Evolutionary conservation across 2,797 vertebrate species (phyloP), one percentile per base, ranked within the genome.

Genomic region (Rhinichthys osculus): DNA sequence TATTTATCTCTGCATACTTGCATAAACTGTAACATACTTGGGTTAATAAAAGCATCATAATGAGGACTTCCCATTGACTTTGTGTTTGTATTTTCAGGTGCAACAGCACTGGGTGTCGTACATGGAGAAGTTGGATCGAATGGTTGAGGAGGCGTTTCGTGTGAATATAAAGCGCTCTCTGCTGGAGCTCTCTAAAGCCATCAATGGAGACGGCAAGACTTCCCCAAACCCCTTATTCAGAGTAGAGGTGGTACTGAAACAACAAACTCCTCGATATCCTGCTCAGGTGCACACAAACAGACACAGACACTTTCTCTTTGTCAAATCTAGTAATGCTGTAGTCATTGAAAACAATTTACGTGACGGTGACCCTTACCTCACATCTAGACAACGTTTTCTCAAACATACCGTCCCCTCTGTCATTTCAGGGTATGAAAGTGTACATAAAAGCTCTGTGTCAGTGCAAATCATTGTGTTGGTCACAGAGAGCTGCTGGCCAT

Each of bases 191-290:
- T 95, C 95, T 62, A 96, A 91, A 89, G 96, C 96, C 80, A 96
- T 98, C 89, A 97, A 94, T 11, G 96, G 96, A 42, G 96, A 97
- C 27, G 92, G 92, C 89, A 97, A 96, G 91, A 94, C 93, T 54
- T 92, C 92, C 0, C 96, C 95, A 14, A 96, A 93, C 79, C 95
- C 96, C 0, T 91, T 98, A 82, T 97, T 98, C 91, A 94, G 91
- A 87, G 95, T 98, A 77, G 92, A 96, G 74, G 95, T 98, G 85
- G 90, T 92, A 16, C 93, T 98, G 66, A 90, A 88, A 57, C 92
- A 93, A 14, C 85, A 94, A 2, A 50, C 85, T 1, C 88, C 93
- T 0, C 92, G 94, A n/a, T 90, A 90, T 57, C 89, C 85, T 8
- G 91, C 95, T 16, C 95, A 96, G 96, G 97, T 97, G 89, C 23